phyloP scores from a whole-genome alignment of 2,888 invertebrate species.

The Odontomyia ornata region DNA sequence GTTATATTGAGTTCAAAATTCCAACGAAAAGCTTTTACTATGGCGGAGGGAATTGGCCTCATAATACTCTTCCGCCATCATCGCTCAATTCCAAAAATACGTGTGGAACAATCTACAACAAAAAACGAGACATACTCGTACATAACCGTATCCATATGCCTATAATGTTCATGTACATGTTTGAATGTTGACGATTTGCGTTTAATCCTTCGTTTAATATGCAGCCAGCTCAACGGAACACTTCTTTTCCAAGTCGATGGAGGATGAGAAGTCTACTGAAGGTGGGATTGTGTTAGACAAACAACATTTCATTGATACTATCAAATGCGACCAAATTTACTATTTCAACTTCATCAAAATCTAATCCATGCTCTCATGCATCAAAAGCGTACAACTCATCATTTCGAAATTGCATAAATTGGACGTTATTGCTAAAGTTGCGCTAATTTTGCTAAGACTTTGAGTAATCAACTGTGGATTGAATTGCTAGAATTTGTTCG shows the following conservation, averaged over 20 bases:
- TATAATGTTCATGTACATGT: not conserved
- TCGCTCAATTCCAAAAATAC: not conserved
- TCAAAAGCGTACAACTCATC: not conserved
- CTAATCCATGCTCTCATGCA: not conserved
- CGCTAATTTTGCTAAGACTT: conserved; percentile 9
- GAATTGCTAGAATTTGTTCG: conserved; percentile 25
- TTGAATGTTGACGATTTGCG: not conserved
- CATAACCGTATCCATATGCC: not conserved
- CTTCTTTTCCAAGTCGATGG: conserved; percentile 53
- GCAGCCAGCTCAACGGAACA: conserved; percentile 53
- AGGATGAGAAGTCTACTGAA: conserved; percentile 51
- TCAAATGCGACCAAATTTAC: not conserved
- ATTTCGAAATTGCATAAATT: conserved; percentile 12
- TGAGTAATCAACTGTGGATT: conserved; percentile 43
- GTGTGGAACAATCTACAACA: not conserved
- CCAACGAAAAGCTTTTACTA: not conserved
- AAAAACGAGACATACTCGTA: not conserved
- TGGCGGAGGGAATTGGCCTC: conserved; percentile 30
- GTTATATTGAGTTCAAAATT: conserved; percentile 18
- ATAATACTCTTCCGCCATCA: conserved; percentile 12
- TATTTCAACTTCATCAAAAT: not conserved
- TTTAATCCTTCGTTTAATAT: conserved; percentile 45
- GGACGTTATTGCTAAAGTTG: conserved; percentile 38
- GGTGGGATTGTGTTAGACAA: conserved; percentile 47
- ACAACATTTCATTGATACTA: not conserved